These are phyloP conservation scores for Protonibea diacanthus DNA, from an alignment of 2,797 vertebrate genomes.

Conservation along the genomic window DNA sequence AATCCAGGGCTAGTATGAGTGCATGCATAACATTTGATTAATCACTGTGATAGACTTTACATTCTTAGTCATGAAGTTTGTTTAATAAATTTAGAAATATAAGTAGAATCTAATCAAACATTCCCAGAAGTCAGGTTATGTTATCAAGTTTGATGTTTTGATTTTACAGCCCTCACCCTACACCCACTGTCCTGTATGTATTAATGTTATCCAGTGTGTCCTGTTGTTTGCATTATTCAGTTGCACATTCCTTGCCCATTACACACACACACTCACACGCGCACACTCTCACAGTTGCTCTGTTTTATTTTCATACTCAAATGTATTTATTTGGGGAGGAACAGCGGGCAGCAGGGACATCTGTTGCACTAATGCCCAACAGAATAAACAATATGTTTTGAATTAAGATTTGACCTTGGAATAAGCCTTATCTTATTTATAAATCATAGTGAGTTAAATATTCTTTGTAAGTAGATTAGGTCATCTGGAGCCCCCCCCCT, in stretches of 20 bases:
- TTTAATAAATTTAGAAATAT: constrained; percentile 29
- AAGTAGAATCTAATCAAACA: constrained; percentile 27
- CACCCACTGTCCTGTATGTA: constrained; percentile 26
- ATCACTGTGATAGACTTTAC: constrained; percentile 15
- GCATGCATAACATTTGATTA: constrained; percentile 12
- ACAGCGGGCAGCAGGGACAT: constrained; percentile 67
- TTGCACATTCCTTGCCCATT: constrained; percentile 34
- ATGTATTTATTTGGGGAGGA: constrained; percentile 54
- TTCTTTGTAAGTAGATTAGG: constrained; percentile 86
- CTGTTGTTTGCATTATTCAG: constrained; percentile 55
- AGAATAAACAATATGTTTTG: constrained; percentile 85
- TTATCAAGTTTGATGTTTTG: constrained; percentile 29
- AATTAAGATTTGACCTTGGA: constrained; percentile 84
- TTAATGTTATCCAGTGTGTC: constrained; percentile 54
- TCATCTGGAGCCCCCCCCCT: constrained; percentile 70
- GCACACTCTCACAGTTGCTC: constrained; percentile 18
- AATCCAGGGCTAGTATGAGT: neutral
- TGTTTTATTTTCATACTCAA: constrained; percentile 44
- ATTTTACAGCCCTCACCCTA: constrained; percentile 28
- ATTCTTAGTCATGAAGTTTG: constrained; percentile 36
- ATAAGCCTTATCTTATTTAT: constrained; percentile 86
- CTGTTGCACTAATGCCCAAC: constrained; percentile 78
- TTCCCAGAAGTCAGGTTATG: constrained; percentile 20
- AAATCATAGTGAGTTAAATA: constrained; percentile 85
- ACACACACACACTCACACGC: constrained; percentile 7